Evolutionary conservation across 2,888 invertebrate species (phyloP).

Genomic region (Pollenia angustigena): DNA sequence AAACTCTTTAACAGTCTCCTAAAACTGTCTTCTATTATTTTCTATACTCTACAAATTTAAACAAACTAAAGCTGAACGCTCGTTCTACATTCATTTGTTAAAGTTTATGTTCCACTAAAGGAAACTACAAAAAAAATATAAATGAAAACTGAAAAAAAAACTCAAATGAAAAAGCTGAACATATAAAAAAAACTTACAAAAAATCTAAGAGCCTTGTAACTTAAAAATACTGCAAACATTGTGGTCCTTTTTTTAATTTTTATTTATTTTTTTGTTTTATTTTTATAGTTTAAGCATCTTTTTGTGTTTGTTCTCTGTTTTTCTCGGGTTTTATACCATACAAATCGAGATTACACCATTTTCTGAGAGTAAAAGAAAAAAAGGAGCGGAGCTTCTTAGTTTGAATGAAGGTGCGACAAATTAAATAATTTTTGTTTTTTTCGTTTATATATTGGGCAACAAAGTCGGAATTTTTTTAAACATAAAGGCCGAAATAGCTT

Average conservation of each 20-base stretch:
- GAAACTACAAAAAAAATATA: conserved; percentile 31
- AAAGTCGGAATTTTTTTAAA: too few relatives aligned
- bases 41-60: neutral
- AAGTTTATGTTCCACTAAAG: conserved; percentile 48
- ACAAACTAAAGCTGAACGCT: conserved; percentile 20
- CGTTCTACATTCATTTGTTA: conserved; percentile 56
- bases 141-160: conserved; percentile 50
- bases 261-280: conserved; percentile 41
- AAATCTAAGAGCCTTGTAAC: conserved; percentile 68
- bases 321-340: conserved; percentile 41
- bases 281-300: conserved; percentile 60
- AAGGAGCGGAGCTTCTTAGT: too few relatives aligned
- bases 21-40: too few relatives aligned
- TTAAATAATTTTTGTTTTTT: too few relatives aligned
- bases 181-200: conserved; percentile 35
- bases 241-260: conserved; percentile 54
- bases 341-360: conserved; percentile 58
- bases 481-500: too few relatives aligned
- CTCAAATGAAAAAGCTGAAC: conserved; percentile 7
- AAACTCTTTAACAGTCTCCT: conserved; percentile 52
- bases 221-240: conserved; percentile 66
- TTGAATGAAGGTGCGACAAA: too few relatives aligned
- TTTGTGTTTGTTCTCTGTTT: conserved; percentile 45
- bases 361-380: neutral
- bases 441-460: too few relatives aligned